Conservation (phyloP, 2,113 vertebrate genomes). For the Plectropomus leopardus region DNA sequence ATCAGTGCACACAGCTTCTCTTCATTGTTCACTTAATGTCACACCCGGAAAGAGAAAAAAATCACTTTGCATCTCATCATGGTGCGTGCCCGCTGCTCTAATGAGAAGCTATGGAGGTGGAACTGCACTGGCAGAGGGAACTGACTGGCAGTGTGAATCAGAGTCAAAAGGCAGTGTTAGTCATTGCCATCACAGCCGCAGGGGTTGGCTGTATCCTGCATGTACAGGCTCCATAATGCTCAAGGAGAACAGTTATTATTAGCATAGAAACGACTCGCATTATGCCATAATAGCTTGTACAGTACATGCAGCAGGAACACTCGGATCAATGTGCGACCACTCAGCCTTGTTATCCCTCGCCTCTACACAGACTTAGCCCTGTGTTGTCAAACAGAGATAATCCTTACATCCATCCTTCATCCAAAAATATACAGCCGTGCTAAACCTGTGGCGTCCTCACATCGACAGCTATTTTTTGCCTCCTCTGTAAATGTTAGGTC, state of each 20-base stretch:
- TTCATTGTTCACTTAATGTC: constrained; percentile 41
- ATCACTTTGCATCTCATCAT: constrained; percentile 60
- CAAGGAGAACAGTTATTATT: constrained; percentile 64
- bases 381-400: constrained; percentile 61
- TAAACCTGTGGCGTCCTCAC: constrained; percentile 65
- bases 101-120: constrained; percentile 63
- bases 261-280: constrained; percentile 44
- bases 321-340: constrained; percentile 55
- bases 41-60: constrained; percentile 33
- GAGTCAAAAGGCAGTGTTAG: constrained; percentile 68
- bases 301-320: constrained; percentile 28
- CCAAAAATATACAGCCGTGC: constrained; percentile 55
- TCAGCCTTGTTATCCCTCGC: constrained; percentile 35
- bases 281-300: constrained; percentile 38
- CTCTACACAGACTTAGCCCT: constrained; percentile 4
- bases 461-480: constrained; percentile 77
- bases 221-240: constrained; percentile 50
- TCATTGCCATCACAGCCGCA: constrained; percentile 59
- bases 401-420: constrained; percentile 48
- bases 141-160: constrained; percentile 73
- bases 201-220: constrained; percentile 45
- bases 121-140: constrained; percentile 43
- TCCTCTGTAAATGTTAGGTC: constrained; percentile 85
- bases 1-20: constrained; percentile 39
- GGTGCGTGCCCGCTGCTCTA: constrained; percentile 50